Conservation (phyloP, 2,797 vertebrate genomes). For the Pterois miles region DNA sequence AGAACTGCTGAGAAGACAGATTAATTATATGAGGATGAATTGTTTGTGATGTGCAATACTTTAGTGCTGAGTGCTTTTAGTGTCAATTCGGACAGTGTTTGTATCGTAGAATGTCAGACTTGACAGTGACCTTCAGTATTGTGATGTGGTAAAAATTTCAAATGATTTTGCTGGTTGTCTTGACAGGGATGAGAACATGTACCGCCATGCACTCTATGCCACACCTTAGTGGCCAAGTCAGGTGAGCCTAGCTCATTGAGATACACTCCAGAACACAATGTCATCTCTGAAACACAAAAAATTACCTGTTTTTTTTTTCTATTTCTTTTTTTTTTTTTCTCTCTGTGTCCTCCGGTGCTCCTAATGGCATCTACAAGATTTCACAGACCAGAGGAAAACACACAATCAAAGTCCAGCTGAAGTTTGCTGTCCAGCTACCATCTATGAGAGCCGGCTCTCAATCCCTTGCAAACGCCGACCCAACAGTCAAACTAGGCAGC, state of each 20-base stretch:
- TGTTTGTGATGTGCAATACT: neutral
- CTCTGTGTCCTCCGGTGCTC: too few species aligned
- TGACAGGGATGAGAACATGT: neutral
- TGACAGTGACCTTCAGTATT: neutral
- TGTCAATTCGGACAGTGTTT: neutral
- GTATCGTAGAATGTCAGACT: neutral
- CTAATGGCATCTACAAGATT: too few species aligned
- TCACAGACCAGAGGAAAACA: too few species aligned
- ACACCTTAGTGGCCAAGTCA: slow-evolving; percentile 1
- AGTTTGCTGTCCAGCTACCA: too few species aligned
- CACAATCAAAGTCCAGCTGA: too few species aligned
- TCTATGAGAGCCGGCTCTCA: too few species aligned
- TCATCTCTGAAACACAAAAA: neutral
- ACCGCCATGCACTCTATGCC: neutral
- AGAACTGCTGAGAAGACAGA: slow-evolving; percentile 3
- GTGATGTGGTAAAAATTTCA: neutral
- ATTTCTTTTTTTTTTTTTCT: too few species aligned
- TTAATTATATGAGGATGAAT: slow-evolving; percentile 21
- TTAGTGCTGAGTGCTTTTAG: neutral
- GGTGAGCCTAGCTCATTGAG: neutral
- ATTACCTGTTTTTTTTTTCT: neutral
- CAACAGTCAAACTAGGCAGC: too few species aligned
- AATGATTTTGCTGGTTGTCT: neutral
- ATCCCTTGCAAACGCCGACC: too few species aligned
- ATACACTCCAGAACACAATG: neutral